These are phyloP conservation scores for Castor canadensis DNA, from an alignment of 2,113 vertebrate species.

Conservation along the genomic window DNA sequence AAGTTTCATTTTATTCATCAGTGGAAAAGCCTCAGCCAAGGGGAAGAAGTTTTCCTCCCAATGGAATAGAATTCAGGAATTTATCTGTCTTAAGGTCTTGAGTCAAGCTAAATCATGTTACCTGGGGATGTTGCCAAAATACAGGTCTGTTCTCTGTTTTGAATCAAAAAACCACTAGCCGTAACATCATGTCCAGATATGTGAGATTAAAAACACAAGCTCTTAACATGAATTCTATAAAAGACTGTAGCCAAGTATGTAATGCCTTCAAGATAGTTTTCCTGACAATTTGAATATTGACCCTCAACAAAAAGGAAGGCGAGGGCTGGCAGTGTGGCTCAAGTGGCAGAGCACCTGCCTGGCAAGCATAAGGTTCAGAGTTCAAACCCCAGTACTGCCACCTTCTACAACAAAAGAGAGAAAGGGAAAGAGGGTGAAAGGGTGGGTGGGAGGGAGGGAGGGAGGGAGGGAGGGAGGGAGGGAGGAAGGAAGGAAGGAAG, in stretches of 20 bases:
- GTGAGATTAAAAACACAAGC: constrained; percentile 70
- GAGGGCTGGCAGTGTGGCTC: background rate
- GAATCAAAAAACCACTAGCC: constrained; percentile 73
- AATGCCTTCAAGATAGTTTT: constrained; percentile 9
- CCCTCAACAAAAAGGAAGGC: background rate
- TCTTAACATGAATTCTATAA: constrained; percentile 56
- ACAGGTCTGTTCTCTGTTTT: constrained; percentile 77
- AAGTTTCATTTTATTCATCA: constrained; percentile 71
- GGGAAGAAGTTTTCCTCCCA: constrained; percentile 69
- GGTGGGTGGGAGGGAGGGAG: too few relatives aligned
- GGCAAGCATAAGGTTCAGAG: too few relatives aligned
- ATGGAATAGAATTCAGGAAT: constrained; percentile 70
- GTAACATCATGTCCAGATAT: constrained; percentile 67
- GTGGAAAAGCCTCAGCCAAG: constrained; percentile 70
- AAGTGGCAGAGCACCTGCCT: too few relatives aligned
- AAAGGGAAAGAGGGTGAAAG: too few relatives aligned
- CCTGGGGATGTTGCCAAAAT: constrained; percentile 74
- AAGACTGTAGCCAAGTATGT: constrained; percentile 62
- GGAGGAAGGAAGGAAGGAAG: too few relatives aligned
- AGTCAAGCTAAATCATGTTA: constrained; percentile 77
- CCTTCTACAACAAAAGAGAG: too few relatives aligned
- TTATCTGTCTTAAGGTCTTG: constrained; percentile 65
- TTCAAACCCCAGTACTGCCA: too few relatives aligned
- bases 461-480: too few relatives aligned
- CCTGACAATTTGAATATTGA: background rate